Percentiles rank a stretch among this genome's conserved stretches.
Evolutionary conservation across 2,113 vertebrate species (phyloP).

Genomic region (Catharus fuscescens): DNA sequence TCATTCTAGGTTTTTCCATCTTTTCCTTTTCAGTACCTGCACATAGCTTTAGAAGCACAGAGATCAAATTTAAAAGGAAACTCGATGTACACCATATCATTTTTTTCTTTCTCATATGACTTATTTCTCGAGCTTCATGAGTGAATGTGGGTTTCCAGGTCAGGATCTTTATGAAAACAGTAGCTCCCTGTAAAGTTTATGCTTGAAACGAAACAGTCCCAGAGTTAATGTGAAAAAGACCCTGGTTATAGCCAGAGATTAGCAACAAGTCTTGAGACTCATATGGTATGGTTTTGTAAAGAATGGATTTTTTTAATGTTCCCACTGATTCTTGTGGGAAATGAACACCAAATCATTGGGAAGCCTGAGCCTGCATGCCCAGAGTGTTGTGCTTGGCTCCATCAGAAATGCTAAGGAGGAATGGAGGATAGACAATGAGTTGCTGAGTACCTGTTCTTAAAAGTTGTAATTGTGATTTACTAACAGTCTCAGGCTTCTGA

Average conservation of each 20-base stretch:
- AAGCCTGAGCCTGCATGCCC: background rate
- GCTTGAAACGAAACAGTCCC: constrained; percentile 15
- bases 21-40: background rate
- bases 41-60: background rate
- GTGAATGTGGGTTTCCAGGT: constrained; percentile 23
- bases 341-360: background rate
- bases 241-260: constrained; percentile 18
- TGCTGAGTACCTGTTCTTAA: background rate
- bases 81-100: fast-evolving
- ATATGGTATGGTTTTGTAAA: background rate
- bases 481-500: background rate
- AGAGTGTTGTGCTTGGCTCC: background rate
- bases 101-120: background rate
- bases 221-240: constrained; percentile 37
- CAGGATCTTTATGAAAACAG: constrained; percentile 31
- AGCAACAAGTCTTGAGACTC: background rate
- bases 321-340: background rate
- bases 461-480: background rate
- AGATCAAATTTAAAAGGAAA: background rate
- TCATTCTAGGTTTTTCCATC: background rate
- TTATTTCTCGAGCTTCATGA: background rate
- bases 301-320: background rate
- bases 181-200: constrained; percentile 48
- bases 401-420: background rate
- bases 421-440: background rate